Evolutionary conservation across 37 sponge, comb jelly and placozoan species (phyloP).

Genomic region (Halichondria panicea): DNA sequence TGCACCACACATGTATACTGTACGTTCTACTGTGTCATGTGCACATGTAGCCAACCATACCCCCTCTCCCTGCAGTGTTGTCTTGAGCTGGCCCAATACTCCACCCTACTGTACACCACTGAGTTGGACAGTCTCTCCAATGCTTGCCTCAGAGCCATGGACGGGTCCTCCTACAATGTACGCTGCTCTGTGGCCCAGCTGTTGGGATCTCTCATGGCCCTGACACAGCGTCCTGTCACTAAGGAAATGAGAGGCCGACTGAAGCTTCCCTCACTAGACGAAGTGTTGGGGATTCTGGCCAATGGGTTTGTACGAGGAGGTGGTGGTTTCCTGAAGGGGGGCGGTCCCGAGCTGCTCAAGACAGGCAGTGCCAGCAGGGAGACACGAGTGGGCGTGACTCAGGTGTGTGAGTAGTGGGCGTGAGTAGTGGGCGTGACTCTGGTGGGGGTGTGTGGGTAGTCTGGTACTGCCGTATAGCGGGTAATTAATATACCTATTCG

Average conservation of each 20-base stretch:
- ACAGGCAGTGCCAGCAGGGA: slow-evolving; percentile 69
- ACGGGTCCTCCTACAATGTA: slow-evolving; percentile 81
- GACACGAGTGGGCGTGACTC: slow-evolving; percentile 84
- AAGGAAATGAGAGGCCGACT: slow-evolving; percentile 54
- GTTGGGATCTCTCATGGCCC: slow-evolving; percentile 70
- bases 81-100: slow-evolving; percentile 43
- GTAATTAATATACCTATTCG: no score
- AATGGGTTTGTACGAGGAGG: slow-evolving; percentile 81
- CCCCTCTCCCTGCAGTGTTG: slow-evolving; percentile 55
- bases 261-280: slow-evolving; percentile 69
- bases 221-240: slow-evolving; percentile 69
- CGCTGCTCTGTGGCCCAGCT: slow-evolving; percentile 81
- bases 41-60: not conserved
- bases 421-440: no score
- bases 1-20: no score
- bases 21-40: not conserved
- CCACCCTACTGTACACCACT: slow-evolving; percentile 64
- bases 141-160: slow-evolving; percentile 74
- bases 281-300: slow-evolving; percentile 70
- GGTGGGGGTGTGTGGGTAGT: no score
- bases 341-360: slow-evolving; percentile 81
- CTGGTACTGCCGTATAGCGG: no score
- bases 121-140: slow-evolving; percentile 83
- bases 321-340: slow-evolving; percentile 70
- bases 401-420: slow-evolving; percentile 60